Evolutionary conservation across 2,113 vertebrate genomes (phyloP), one percentile per base, ranked within the genome.

Genomic region (Pagrus major): DNA sequence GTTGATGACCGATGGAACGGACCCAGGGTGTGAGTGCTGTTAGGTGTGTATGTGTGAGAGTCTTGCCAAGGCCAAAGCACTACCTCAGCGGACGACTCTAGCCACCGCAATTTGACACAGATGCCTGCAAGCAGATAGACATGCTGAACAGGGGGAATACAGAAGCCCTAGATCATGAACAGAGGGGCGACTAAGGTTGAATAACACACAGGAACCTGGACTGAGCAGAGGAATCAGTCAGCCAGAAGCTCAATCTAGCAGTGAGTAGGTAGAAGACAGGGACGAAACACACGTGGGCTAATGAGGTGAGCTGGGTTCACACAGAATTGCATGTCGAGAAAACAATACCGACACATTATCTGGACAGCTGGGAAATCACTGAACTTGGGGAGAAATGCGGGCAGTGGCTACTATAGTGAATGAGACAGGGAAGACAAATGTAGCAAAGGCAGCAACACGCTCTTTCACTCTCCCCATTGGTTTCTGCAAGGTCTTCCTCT

Each of bases 401-500:
- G 60, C 21, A 63, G 14, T 60, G 55, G 63, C 39, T 37, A 10
- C 15, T 59, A 39, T 35, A 21, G 37, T 31, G 49, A 71, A 80
- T 20, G 31, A 82, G 55, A 76, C 2, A 12, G 16, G n/a, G 3
- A n/a, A 83, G 61, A 83, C 27, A 7, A 71, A 71, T 78, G 52
- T 46, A 64, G 25, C 11, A 6, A 3, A 49, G 44, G 71, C n/a
- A 68, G 63, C 63, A 59, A 29, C 56, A 56, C 18, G 6, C 25
- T 78, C 37, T 16, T 46, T 79, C 69, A 16, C 35, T 56, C 60
- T 75, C 64, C 55, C 71, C 15, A 3, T 14, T 35, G 68, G 68
- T 60, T 84, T 81, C 73, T 54, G 69, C 59, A 83, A 87, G 81
- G 83, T 89, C 80, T 89, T 85, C 78, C 77, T 85, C 74, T 73